phyloP scores from a whole-genome alignment of 2,797 vertebrate species.

The Emydoidea blandingii region DNA sequence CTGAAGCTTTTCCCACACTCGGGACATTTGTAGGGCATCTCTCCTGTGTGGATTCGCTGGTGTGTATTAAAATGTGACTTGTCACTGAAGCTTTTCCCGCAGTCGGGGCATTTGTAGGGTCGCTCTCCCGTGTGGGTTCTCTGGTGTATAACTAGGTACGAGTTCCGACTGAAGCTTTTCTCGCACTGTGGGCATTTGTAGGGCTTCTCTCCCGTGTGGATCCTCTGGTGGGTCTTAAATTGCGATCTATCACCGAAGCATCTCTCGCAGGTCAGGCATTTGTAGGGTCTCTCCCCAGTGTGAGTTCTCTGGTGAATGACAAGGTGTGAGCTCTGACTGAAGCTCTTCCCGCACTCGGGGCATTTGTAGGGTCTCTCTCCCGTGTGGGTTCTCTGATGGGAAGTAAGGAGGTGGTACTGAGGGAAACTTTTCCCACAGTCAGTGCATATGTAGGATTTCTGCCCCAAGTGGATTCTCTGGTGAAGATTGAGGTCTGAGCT shows the following conservation, averaged over 20 bases:
- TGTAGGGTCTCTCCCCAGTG: background rate
- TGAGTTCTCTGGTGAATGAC: background rate
- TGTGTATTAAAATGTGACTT: background rate
- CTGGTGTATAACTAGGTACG: background rate
- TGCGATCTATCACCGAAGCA: background rate
- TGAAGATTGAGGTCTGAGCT: background rate
- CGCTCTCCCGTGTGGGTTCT: background rate
- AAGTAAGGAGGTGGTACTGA: background rate
- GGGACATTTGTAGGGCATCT: background rate
- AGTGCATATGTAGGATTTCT: background rate
- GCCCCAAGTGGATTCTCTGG: background rate
- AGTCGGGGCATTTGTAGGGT: background rate
- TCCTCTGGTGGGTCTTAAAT: background rate
- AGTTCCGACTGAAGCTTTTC: background rate
- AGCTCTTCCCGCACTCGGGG: background rate
- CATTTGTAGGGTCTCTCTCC: background rate
- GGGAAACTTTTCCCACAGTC: background rate
- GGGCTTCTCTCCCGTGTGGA: background rate
- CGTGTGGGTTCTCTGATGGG: background rate
- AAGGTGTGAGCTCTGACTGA: background rate
- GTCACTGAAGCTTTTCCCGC: background rate
- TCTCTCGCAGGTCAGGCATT: background rate
- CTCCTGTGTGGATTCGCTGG: background rate
- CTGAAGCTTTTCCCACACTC: background rate
- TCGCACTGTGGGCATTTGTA: background rate